These are phyloP conservation scores for Heterochromis multidens DNA, from an alignment of 2,113 vertebrate genomes.

Conservation along the genomic window DNA sequence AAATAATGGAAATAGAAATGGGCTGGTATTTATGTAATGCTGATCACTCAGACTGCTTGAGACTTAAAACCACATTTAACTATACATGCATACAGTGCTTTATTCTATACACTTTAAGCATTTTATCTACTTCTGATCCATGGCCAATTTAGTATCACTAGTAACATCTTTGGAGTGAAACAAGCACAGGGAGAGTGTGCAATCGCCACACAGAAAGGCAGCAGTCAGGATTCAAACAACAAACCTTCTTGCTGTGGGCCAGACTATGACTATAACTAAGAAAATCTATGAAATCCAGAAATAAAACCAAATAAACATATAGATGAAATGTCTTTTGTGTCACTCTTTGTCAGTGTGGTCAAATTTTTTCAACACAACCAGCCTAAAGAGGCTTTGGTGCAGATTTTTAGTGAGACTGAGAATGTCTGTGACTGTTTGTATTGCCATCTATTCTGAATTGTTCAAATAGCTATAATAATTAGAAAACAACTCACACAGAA, in stretches of 20 bases:
- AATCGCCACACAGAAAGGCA: not conserved
- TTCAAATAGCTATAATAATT: too few relatives aligned
- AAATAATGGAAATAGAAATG: too few relatives aligned
- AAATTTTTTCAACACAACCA: not conserved
- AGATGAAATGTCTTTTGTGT: not conserved
- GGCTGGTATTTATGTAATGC: too few relatives aligned
- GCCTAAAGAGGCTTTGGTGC: not conserved
- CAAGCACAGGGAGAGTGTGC: too few relatives aligned
- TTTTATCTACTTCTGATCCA: too few relatives aligned
- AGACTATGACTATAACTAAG: not conserved
- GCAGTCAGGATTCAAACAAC: not conserved
- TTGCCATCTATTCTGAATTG: not conserved
- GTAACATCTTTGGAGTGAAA: too few relatives aligned
- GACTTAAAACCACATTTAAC: too few relatives aligned
- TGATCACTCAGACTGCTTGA: too few relatives aligned
- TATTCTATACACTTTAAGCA: too few relatives aligned
- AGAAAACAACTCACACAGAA: not conserved
- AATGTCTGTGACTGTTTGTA: not conserved
- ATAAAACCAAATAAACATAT: not conserved
- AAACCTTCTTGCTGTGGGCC: not conserved
- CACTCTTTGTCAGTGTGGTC: not conserved
- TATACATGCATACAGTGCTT: too few relatives aligned
- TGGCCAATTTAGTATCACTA: too few relatives aligned
- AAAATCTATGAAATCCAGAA: too few relatives aligned
- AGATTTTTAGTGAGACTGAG: not conserved